Base-by-base conservation (phyloP, 2,113 vertebrate species). In the Dicerorhinus sumatrensis region DNA sequence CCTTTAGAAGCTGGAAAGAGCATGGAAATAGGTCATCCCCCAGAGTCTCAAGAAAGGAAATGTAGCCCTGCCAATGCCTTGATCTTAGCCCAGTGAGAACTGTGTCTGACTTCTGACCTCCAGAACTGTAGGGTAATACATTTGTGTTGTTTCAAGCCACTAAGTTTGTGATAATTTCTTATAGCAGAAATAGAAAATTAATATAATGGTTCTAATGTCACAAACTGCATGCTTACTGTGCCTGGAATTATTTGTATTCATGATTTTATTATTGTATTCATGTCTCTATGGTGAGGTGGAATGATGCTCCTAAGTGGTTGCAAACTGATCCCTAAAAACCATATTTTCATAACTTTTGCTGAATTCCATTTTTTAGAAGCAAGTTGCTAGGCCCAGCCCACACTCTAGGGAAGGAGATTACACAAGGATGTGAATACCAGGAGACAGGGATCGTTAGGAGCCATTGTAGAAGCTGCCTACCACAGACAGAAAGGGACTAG, bases 181-280 rank as follows among this genome's bases (percentile, higher is more conserved):
- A 48, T 4, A 85, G 54, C 76, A 89, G 13, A 62, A 75, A 82
- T 63, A 83, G 65, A 75, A 82, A 83, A 79, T 67, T 56, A 69
- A 60, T 51, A 79, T 63, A 79, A 42, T 27, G 25, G n/a, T 60
- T 51, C 62, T 60, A 9, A 48, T 60, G 27, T 70, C 70, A 67
- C 63, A 84, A 91, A 58, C 63, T 88, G 11, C 42, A 54, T 5
- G 10, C 33, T 82, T 84, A n/a, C 31, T 33, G 3, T 46, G 51
- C 31, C 67, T 75, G 36, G 31, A n/a, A 94, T 94, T 81, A 76
- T 93, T 92, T 90, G 48, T 63, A 89, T 83, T 92, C 73, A 33
- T 58, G 48, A 89, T 86, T 67, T 33, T 51, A 73, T 63, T 18
- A 65, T 96, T 95, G 39, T 67, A 83, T 67, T 96, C 76, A 75